phyloP scores from a whole-genome alignment of 2,797 vertebrate species.

The Numenius phaeopus region DNA sequence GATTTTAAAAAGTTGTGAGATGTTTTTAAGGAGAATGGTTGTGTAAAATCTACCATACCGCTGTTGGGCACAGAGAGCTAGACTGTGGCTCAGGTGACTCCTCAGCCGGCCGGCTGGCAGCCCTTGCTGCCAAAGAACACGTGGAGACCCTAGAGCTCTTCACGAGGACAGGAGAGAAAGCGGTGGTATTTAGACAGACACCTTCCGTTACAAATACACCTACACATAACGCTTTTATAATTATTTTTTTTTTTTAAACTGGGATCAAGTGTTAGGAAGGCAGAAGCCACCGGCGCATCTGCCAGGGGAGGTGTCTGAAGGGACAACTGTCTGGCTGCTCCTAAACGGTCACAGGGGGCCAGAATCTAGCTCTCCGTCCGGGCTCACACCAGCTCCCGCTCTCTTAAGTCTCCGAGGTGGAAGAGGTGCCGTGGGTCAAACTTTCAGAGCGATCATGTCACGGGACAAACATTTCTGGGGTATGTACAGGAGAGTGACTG shows the following conservation, averaged over 20 bases:
- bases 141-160: conserved; percentile 47
- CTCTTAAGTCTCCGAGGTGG: neutral
- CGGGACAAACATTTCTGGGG: conserved; percentile 22
- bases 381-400: neutral
- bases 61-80: conserved; percentile 76
- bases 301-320: neutral
- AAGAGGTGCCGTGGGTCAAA: conserved; percentile 48
- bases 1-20: conserved; percentile 76
- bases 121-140: conserved; percentile 51
- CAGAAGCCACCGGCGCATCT: conserved; percentile 35
- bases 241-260: conserved; percentile 36
- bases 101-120: conserved; percentile 64
- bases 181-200: conserved; percentile 4
- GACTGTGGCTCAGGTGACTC: conserved; percentile 59
- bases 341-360: neutral
- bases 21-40: conserved; percentile 78
- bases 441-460: neutral
- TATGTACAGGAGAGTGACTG: conserved; percentile 33
- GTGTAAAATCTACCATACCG: conserved; percentile 75
- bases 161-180: conserved; percentile 9
- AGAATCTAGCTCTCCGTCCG: neutral
- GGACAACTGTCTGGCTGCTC: conserved; percentile 49
- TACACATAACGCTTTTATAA: neutral
- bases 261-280: conserved; percentile 69
- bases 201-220: conserved; percentile 23